phyloP scores from a whole-genome alignment of 1,140 invertebrate species.

The Wasmannia auropunctata region DNA sequence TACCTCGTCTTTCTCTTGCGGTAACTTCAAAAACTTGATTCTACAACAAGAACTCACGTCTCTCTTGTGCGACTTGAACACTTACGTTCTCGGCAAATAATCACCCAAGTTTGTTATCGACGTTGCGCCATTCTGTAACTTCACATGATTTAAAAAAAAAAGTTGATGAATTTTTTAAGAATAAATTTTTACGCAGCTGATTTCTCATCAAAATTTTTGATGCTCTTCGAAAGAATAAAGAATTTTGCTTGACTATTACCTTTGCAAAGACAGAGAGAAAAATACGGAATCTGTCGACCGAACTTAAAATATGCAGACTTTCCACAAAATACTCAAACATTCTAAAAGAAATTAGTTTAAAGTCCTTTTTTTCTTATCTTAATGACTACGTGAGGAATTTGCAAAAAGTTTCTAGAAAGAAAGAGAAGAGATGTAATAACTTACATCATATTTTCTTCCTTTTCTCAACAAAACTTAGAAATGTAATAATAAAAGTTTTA shows the following conservation, averaged over 20 bases:
- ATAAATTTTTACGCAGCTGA: not conserved
- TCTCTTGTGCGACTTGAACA: not conserved
- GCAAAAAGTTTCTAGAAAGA: not conserved
- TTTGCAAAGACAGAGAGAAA: not conserved
- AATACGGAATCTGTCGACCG: not conserved
- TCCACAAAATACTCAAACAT: not conserved
- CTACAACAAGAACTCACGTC: not conserved
- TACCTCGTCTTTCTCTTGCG: not conserved
- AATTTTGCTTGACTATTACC: not conserved
- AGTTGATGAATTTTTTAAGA: not conserved
- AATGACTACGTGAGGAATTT: not conserved
- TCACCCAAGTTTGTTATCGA: not conserved
- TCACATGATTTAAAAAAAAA: not conserved
- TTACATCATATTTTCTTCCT: not conserved
- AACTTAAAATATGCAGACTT: constrained; percentile 1
- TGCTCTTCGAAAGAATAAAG: not conserved
- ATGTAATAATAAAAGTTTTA: constrained; percentile 30
- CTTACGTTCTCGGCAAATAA: not conserved
- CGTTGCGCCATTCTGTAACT: not conserved
- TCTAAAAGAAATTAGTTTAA: not conserved
- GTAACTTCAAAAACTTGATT: not conserved
- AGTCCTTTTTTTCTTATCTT: not conserved
- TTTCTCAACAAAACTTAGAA: not conserved
- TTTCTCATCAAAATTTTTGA: not conserved
- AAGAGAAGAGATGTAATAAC: not conserved